phyloP scores from a whole-genome alignment of 2,888 invertebrate genomes.

The Eurytoma adleriae region DNA sequence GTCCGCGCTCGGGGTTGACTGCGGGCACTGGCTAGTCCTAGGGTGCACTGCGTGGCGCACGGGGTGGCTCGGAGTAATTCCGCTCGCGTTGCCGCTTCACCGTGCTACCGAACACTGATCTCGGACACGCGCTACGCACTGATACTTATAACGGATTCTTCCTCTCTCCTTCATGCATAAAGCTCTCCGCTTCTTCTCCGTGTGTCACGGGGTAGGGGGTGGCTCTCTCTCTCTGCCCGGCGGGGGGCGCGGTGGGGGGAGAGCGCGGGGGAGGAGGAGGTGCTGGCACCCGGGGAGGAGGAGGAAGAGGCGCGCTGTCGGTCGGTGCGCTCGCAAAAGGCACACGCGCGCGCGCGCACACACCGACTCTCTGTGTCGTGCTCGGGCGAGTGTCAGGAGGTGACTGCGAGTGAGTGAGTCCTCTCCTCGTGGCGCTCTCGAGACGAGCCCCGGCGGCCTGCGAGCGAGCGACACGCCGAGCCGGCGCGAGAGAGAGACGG shows the following conservation, averaged over 20 bases:
- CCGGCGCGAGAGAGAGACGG: conserved; percentile 24
- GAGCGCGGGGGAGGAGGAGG: conserved; percentile 25
- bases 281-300: conserved; percentile 43
- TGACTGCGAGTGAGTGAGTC: conserved; percentile 65
- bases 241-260: background rate
- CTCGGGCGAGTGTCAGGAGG: conserved; percentile 72
- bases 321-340: conserved; percentile 23
- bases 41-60: background rate
- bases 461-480: conserved; percentile 15
- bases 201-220: conserved; percentile 34
- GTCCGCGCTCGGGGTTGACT: too few species aligned
- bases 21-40: too few species aligned
- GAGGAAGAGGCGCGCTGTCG: conserved; percentile 26
- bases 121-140: conserved; percentile 71
- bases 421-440: conserved; percentile 46
- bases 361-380: conserved; percentile 58
- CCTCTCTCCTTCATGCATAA: conserved; percentile 12
- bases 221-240: conserved; percentile 6
- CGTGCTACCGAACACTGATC: conserved; percentile 71
- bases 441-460: conserved; percentile 51
- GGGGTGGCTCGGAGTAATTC: conserved; percentile 10
- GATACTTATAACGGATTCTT: conserved; percentile 69
- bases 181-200: background rate
- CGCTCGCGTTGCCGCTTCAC: conserved; percentile 64
- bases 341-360: conserved; percentile 14